Conservation (phyloP, 2,888 invertebrate genomes). For the Ganaspis brasiliensis region DNA sequence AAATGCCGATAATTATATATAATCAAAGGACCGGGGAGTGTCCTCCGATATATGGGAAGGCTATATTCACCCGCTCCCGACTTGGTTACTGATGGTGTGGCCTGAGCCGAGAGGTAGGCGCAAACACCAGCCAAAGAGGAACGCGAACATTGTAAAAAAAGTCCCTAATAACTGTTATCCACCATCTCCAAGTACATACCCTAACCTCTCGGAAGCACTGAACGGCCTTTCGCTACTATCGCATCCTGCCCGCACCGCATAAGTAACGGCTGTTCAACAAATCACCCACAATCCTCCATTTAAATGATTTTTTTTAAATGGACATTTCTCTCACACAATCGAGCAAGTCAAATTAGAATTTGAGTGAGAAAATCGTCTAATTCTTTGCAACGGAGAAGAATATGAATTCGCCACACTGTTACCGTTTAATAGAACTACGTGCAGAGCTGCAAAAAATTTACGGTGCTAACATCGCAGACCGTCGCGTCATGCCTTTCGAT, state of each 20-base stretch:
- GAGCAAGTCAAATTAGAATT: neutral
- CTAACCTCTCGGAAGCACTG: conserved; percentile 65
- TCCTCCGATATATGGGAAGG: conserved; percentile 69
- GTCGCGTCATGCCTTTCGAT: conserved; percentile 62
- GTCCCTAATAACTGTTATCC: conserved; percentile 81
- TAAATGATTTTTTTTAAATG: neutral
- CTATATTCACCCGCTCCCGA: conserved; percentile 61
- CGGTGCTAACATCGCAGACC: conserved; percentile 49
- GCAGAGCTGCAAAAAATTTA: conserved; percentile 5
- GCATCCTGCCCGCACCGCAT: conserved; percentile 55
- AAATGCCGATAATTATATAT: conserved; percentile 81
- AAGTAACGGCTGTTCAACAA: conserved; percentile 6
- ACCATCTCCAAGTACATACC: conserved; percentile 74
- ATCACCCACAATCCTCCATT: conserved; percentile 11
- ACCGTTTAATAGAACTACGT: conserved; percentile 51
- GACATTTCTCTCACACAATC: neutral
- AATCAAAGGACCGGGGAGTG: conserved; percentile 79
- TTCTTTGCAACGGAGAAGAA: neutral
- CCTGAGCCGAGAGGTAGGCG: conserved; percentile 65
- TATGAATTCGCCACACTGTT: too few relatives aligned
- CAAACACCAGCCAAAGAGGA: conserved; percentile 68
- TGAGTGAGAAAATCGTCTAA: neutral
- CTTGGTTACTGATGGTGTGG: conserved; percentile 56
- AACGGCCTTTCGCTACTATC: conserved; percentile 61
- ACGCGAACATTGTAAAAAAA: conserved; percentile 77